These are phyloP conservation scores for Alouatta caraya DNA, from an alignment of 2,797 vertebrate species.

Conservation along the genomic window DNA sequence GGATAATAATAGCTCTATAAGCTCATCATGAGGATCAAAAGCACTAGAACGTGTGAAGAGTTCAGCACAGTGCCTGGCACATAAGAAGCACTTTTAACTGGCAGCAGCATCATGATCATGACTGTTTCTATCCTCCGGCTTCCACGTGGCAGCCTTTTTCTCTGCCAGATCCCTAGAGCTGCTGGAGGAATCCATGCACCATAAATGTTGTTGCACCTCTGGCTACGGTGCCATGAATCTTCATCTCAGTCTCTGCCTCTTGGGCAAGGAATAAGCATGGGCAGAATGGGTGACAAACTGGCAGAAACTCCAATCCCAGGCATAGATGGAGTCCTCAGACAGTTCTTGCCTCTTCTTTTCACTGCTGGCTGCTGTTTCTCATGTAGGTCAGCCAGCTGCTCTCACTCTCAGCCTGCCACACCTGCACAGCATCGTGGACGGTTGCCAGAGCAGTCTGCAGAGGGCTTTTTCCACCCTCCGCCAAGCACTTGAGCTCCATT, in stretches of 20 bases:
- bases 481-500: rapidly evolving
- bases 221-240: rapidly evolving
- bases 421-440: rapidly evolving
- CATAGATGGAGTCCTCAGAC: rapidly evolving
- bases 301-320: background rate
- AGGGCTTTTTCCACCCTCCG: background rate
- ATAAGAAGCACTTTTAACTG: background rate
- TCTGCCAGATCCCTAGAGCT: background rate
- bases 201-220: background rate
- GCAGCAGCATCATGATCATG: background rate
- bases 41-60: background rate
- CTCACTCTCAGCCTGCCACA: no score
- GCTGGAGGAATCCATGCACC: background rate
- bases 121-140: background rate
- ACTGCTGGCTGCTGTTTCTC: background rate
- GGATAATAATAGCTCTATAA: background rate
- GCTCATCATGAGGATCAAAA: background rate
- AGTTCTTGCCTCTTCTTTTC: background rate
- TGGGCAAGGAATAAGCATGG: background rate
- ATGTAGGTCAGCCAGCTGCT: rapidly evolving
- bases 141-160: background rate
- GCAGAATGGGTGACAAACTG: background rate
- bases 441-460: background rate
- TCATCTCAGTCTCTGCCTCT: background rate
- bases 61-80: background rate